Evolutionary conservation across 30 jellyfish, hydroid and myxozoan species (phyloP), one percentile per base, ranked within the genome.

Genomic region (Turritopsis dohrnii): DNA sequence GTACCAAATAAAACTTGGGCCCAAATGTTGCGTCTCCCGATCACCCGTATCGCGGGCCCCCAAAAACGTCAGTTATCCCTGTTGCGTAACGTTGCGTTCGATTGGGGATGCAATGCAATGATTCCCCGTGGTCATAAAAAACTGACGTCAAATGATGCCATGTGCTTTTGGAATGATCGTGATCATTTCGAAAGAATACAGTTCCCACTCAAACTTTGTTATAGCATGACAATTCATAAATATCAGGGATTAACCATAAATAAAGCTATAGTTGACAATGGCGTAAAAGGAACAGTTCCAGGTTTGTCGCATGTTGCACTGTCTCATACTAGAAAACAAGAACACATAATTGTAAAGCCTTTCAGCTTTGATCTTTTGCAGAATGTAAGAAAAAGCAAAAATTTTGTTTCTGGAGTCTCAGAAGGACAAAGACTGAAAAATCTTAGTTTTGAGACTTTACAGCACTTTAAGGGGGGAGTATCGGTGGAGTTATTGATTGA

Each of bases 181-280:
- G 77, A 21, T 76, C 17, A 23, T 17, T 79, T 21, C 29, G 84
- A 76, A 79, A n/a, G 84, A 28, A n/a, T 16, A 30, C 52, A 25
- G 19, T 18, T 19, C 22, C 84, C 84, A 19, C 29, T 30, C 16
- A 29, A 29, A 76, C 24, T 76, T 9, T 26, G 80, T 9, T 76
- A 79, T 77, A 25, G 80, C 18, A 76, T 76, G 18, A 76, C 79
- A n/a, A 76, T 76, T 13, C 84, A 76, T 29, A 72, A 72, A 25
- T 19, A 18, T 21, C 77, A 76, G 29, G 84, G 84, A 17, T 25
- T 76, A 16, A 76, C 84, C 16, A 18, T 76, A 17, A 79, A 76
- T 17, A 23, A 76, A 76, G 84, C 84, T 13, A 21, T 18, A 79
- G 20, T 76, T 17, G 79, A 76, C 24, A 13, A 21, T 9, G 79